Evolutionary conservation across 2,888 invertebrate genomes (phyloP).

Genomic region (Drosophila bunnanda): DNA sequence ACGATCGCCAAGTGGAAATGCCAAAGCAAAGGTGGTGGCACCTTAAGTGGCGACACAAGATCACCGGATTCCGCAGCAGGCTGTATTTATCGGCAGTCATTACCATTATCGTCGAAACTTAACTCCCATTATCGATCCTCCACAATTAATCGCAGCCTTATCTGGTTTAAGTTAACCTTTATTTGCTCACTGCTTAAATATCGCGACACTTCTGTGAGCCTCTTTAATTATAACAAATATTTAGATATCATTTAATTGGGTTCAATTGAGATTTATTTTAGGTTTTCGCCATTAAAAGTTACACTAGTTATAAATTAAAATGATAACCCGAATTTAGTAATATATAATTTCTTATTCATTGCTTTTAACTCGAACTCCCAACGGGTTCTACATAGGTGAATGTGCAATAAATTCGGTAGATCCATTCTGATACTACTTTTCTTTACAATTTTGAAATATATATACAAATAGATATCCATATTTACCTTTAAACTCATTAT

Average conservation of each 20-base stretch:
- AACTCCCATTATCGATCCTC: slow-evolving; percentile 40
- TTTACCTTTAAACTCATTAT: too few species aligned
- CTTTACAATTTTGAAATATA: too few species aligned
- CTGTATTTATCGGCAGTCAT: slow-evolving; percentile 36
- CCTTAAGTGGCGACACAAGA: slow-evolving; percentile 40
- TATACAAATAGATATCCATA: too few species aligned
- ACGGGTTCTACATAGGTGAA: too few species aligned
- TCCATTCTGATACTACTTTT: too few species aligned
- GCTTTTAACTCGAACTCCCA: too few species aligned
- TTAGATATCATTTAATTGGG: neutral
- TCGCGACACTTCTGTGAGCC: slow-evolving; percentile 1
- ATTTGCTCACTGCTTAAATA: slow-evolving; percentile 3
- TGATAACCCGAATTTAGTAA: too few species aligned
- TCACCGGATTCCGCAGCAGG: slow-evolving; percentile 28
- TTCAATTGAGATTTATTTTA: neutral
- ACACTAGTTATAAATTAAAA: neutral
- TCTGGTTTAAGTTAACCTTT: slow-evolving; percentile 12
- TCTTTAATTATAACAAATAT: neutral
- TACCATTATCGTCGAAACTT: slow-evolving; percentile 33
- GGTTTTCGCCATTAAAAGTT: neutral
- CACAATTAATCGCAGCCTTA: slow-evolving; percentile 30
- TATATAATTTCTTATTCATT: too few species aligned
- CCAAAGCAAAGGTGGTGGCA: slow-evolving; percentile 9
- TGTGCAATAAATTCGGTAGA: too few species aligned
- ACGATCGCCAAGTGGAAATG: slow-evolving; percentile 26